A percentile compares a stretch with the other conserved stretches of the same genome.
These are phyloP conservation scores for Amiota mariae DNA, from an alignment of 2,888 invertebrate genomes.

Conservation along the genomic window DNA sequence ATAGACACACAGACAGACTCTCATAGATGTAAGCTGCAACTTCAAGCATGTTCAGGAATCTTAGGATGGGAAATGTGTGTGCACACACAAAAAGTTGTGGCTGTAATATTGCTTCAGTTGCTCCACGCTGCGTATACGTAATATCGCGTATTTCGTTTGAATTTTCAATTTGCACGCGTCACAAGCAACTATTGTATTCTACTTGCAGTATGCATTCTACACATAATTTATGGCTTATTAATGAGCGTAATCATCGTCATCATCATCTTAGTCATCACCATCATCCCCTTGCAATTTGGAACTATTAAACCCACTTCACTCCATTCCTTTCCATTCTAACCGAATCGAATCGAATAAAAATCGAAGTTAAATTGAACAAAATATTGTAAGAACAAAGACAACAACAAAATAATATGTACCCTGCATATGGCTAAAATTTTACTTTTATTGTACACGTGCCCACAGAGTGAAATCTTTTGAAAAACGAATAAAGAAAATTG, in stretches of 20 bases:
- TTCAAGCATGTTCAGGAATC: no score
- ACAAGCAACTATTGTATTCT: slow-evolving; percentile 10
- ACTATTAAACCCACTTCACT: neutral
- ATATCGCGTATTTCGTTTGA: slow-evolving; percentile 49
- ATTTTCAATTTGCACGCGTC: slow-evolving; percentile 61
- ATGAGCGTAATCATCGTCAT: slow-evolving; percentile 34
- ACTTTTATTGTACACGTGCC: no score
- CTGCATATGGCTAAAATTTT: neutral
- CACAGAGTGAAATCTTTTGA: no score
- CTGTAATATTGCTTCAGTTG: no score
- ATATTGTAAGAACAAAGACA: neutral
- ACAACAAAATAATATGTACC: neutral
- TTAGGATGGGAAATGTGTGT: no score
- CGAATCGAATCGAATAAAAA: neutral
- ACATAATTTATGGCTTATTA: slow-evolving; percentile 58
- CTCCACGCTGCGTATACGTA: slow-evolving; percentile 35
- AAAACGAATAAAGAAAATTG: no score
- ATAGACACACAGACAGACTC: neutral
- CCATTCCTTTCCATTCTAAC: neutral
- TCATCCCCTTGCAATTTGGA: neutral
- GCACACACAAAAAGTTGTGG: no score
- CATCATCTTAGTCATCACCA: neutral
- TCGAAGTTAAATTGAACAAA: slow-evolving; percentile 9
- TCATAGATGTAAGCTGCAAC: no score
- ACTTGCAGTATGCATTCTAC: slow-evolving; percentile 28